A percentile compares a stretch with the other conserved stretches of the same genome.
phyloP scores from a whole-genome alignment of 23 tunicate genomes.

The Clavelina lepadiformis region DNA sequence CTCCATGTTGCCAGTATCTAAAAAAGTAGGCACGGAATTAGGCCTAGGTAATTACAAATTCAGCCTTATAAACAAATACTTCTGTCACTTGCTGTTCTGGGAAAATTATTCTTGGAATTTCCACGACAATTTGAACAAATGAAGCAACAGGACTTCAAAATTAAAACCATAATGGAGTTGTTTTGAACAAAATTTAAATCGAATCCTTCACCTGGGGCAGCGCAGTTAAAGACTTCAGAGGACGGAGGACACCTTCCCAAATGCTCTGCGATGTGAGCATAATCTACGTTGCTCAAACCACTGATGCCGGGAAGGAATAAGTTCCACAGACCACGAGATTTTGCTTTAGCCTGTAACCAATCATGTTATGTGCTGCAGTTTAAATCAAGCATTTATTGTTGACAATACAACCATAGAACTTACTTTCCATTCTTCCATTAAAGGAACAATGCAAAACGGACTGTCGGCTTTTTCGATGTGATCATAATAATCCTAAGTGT shows the following conservation, averaged over 20 bases:
- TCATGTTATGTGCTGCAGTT: not conserved
- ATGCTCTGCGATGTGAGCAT: slow-evolving; percentile 91
- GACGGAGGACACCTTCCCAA: slow-evolving; percentile 48
- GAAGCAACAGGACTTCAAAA: not conserved
- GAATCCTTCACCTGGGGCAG: slow-evolving; percentile 66
- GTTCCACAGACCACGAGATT: slow-evolving; percentile 87
- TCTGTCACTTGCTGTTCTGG: too few species aligned
- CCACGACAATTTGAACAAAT: not conserved
- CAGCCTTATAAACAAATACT: too few species aligned
- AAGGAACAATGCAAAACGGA: slow-evolving; percentile 58
- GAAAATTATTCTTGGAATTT: not conserved
- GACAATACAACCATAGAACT: not conserved
- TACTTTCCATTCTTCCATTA: slow-evolving; percentile 73
- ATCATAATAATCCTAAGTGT: slow-evolving; percentile 40
- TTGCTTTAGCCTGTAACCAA: slow-evolving; percentile 74
- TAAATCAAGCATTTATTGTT: not conserved
- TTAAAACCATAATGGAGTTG: too few species aligned
- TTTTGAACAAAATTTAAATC: not conserved
- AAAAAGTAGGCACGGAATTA: not conserved
- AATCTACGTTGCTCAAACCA: slow-evolving; percentile 93
- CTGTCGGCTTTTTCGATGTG: slow-evolving; percentile 21
- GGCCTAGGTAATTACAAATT: not conserved
- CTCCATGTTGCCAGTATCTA: slow-evolving; percentile 99
- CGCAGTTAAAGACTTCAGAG: slow-evolving; percentile 85
- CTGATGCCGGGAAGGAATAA: slow-evolving; percentile 75